Percentiles rank a stretch among this genome's conserved stretches.
These are phyloP conservation scores for Rousettus leschenaultii DNA, from an alignment of 2,113 vertebrate species.

Conservation along the genomic window DNA sequence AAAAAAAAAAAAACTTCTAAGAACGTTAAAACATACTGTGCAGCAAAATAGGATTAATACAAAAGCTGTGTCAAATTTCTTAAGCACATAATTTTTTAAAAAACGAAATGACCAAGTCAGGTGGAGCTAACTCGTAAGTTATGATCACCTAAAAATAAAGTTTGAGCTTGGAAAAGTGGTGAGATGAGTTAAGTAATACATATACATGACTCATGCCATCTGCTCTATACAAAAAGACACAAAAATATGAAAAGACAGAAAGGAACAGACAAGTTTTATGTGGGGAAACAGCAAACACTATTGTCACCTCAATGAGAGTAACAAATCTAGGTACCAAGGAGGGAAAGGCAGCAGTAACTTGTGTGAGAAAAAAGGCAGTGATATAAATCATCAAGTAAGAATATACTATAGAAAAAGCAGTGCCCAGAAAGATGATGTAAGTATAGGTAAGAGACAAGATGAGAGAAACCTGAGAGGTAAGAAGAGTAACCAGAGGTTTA, in stretches of 20 bases:
- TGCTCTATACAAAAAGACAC: background rate
- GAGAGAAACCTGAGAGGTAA: background rate
- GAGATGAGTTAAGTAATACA: background rate
- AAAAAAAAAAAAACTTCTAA: background rate
- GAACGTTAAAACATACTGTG: background rate
- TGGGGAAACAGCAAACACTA: background rate
- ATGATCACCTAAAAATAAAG: background rate
- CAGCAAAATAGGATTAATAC: background rate
- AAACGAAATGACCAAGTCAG: background rate
- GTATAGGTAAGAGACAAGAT: background rate
- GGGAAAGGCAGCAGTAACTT: background rate
- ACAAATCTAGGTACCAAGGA: background rate
- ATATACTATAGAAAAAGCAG: background rate
- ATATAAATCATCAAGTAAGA: background rate
- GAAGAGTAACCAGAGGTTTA: background rate
- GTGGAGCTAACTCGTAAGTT: background rate
- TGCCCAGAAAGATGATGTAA: background rate
- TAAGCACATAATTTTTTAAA: background rate
- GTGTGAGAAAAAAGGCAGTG: background rate
- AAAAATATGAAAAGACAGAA: background rate
- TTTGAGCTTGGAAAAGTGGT: background rate
- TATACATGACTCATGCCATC: background rate
- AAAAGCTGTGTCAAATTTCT: slow-evolving; percentile 10
- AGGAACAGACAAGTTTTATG: background rate
- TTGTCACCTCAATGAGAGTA: background rate